Percentiles rank a stretch among this genome's conserved stretches.
phyloP scores from a whole-genome alignment of 2,888 invertebrate species.

The Nebria salina region DNA sequence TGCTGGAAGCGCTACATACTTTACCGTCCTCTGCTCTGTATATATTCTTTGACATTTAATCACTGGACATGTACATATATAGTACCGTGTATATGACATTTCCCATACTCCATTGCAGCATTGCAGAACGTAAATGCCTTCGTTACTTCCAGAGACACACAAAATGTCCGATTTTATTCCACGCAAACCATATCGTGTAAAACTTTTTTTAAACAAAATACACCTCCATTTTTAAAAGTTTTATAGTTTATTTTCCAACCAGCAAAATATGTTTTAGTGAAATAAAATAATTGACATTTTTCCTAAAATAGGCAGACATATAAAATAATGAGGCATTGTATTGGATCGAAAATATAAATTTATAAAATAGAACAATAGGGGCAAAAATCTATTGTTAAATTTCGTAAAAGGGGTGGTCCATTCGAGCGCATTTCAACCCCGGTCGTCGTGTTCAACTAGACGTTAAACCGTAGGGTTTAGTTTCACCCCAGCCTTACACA shows the following conservation, averaged over 20 bases:
- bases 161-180: neutral
- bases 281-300: no score
- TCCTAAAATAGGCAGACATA: no score
- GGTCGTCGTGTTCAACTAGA: conserved; percentile 29
- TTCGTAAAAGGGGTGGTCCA: neutral
- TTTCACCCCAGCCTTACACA: conserved; percentile 5
- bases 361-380: no score
- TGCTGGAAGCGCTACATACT: neutral
- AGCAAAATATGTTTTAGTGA: no score
- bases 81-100: neutral
- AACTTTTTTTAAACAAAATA: no score
- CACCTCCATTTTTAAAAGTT: no score
- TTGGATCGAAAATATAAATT: no score
- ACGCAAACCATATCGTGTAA: neutral
- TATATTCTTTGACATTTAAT: neutral
- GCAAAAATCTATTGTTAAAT: no score
- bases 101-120: neutral
- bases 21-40: neutral
- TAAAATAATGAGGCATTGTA: no score
- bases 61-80: neutral
- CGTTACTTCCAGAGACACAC: neutral
- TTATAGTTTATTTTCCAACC: no score
- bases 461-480: conserved; percentile 26
- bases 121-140: neutral
- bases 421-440: conserved; percentile 26